Evolutionary conservation across 2,797 vertebrate genomes (phyloP), one percentile per base, ranked within the genome.

Genomic region (Sebastes hubbsi): DNA sequence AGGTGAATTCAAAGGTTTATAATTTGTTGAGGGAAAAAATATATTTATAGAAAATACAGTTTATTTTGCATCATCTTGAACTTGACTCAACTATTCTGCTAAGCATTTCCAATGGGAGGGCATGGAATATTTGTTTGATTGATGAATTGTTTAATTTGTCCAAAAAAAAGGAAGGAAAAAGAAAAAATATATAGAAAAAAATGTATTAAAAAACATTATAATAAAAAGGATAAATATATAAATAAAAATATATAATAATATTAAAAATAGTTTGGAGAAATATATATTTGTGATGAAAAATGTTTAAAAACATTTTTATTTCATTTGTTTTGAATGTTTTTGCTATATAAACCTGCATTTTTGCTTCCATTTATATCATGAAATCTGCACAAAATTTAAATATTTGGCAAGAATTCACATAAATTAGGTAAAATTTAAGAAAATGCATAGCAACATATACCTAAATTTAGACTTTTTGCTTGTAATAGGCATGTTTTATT

Each of bases 121-220:
- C 4, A 24, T 20, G 20, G 1, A 8, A 2, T 34, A 6, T 16
- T 14, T 60, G 46, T 54, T 63, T 27, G 5, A 42, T 4, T 27
- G 62, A 18, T 6, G 1, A 5, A 32, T 67, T 52, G 27, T 22
- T 30, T 22, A 8, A 67, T 30, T 18, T 30, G 18, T 58, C 13
- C 14, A 2, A 30, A 29, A 25, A 65, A 65, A 46, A 2, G 2
- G 8, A 65, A 4, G 1, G 1, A 16, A 1, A 64, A 24, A 16
- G 2, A 3, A 29, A 20, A 14, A 2, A 5, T 2, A 34, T 1
- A 7, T 6, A 0, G 34, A n/a, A 62, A n/a, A 32, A 1, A n/a
- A n/a, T 1, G 1, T 32, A 32, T 20, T 6, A 2, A 65, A 3
- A 5, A 65, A 10, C 8, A 34, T 34, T 11, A 34, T 12, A 1